Evolutionary conservation across 2,113 vertebrate species (phyloP).

Genomic region (Carettochelys insculpta): DNA sequence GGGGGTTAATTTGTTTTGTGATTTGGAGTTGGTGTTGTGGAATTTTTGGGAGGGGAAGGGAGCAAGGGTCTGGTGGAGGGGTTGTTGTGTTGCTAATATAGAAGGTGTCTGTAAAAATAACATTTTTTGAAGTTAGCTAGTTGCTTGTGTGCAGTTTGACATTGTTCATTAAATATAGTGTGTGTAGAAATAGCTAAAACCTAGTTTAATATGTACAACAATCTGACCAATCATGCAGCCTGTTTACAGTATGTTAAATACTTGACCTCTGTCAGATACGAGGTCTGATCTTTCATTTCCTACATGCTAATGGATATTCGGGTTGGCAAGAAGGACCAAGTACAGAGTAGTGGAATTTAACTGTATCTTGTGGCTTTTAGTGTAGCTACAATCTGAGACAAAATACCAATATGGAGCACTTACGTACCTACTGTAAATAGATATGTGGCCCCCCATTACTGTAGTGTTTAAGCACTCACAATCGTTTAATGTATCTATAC

Average conservation of each 20-base stretch:
- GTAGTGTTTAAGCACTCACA: not conserved
- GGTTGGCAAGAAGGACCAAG: not conserved
- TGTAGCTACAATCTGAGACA: not conserved
- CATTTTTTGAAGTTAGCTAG: not conserved
- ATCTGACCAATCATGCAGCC: not conserved
- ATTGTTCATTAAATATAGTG: not conserved
- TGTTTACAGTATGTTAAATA: not conserved
- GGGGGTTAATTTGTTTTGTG: not conserved
- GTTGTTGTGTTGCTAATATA: not conserved
- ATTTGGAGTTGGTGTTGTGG: not conserved
- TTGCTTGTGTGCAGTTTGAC: not conserved
- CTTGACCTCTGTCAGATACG: not conserved
- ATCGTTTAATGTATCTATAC: not conserved
- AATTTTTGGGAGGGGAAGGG: not conserved
- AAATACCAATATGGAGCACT: not conserved
- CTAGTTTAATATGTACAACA: not conserved
- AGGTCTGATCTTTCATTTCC: not conserved
- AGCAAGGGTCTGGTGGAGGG: not conserved
- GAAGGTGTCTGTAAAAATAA: not conserved
- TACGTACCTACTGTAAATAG: not conserved
- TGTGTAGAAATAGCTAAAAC: not conserved
- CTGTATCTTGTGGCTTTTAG: not conserved
- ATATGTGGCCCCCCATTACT: not conserved
- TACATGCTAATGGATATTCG: not conserved
- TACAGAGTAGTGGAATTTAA: not conserved